Evolutionary conservation across 92 coral and sea anemone species (phyloP).

Genomic region (Hydrozoanthus gracilis): DNA sequence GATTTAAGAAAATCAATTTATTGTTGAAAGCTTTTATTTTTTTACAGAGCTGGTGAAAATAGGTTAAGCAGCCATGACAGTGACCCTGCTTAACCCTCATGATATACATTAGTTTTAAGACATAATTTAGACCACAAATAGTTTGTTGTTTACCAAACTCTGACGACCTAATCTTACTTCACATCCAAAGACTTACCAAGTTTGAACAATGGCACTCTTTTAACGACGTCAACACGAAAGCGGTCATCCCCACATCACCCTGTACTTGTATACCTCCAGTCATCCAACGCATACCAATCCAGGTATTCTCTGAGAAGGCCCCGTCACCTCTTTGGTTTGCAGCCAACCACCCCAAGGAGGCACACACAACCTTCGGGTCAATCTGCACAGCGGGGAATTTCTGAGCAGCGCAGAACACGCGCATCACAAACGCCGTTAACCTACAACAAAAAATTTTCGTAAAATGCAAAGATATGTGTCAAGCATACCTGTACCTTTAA

Average conservation of each 20-base stretch:
- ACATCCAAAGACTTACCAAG: slow-evolving; percentile 69
- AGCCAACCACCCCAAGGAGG: slow-evolving; percentile 72
- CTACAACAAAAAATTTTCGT: slow-evolving; percentile 36
- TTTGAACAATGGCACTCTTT: slow-evolving; percentile 76
- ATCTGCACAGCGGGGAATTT: slow-evolving; percentile 77
- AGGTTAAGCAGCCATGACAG: too few relatives aligned
- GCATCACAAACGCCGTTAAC: slow-evolving; percentile 87
- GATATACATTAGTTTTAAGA: too few relatives aligned
- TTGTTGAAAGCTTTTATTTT: too few relatives aligned
- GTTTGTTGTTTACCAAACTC: too few relatives aligned
- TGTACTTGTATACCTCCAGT: slow-evolving; percentile 96
- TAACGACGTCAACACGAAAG: slow-evolving; percentile 89
- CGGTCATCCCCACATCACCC: slow-evolving; percentile 96
- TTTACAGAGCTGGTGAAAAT: too few relatives aligned
- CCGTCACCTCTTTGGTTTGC: slow-evolving; percentile 80
- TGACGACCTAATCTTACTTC: too few relatives aligned
- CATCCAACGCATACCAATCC: slow-evolving; percentile 77
- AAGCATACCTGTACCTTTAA: too few relatives aligned
- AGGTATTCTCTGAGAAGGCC: slow-evolving; percentile 71
- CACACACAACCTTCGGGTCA: slow-evolving; percentile 70
- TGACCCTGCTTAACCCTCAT: too few relatives aligned
- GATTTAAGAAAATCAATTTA: too few relatives aligned
- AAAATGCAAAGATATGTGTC: too few relatives aligned
- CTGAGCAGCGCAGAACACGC: slow-evolving; percentile 84
- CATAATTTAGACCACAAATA: too few relatives aligned